Evolutionary conservation across 2,113 vertebrate species (phyloP), one percentile per base, ranked within the genome.

Genomic region (Rhabdomys dilectus): DNA sequence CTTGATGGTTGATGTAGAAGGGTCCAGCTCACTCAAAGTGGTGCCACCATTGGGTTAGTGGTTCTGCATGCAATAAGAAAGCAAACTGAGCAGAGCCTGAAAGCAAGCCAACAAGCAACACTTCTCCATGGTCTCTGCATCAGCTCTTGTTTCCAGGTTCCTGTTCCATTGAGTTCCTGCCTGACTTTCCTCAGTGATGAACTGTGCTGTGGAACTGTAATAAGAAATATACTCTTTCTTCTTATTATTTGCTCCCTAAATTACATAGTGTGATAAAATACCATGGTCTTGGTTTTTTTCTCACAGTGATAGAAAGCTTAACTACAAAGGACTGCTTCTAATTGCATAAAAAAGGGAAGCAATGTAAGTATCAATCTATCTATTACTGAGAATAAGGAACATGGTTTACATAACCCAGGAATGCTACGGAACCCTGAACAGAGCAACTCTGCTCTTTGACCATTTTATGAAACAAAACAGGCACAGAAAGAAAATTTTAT

Each of bases 11-110:
- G 80, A 39, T 15, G 11, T 12, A 15, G 21, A 34, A 39, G 36
- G 1, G 11, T 60, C 12, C 7, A 60, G 22, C 22, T 60, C n/a
- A 82, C 22, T 60, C n/a, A 26, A 26, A 7, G 3, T 26, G 22
- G 56, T 82, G 24, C 22, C 17, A 60, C 7, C 3, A 0, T 12
- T 42, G 24, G n/a, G 5, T 4, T 60, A 7, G 21, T 82, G 19
- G 80, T 60, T 82, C 36, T 16, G 36, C 6, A 39, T 39, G 80
- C 56, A 26, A 29, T 16, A 29, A 82, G 36, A 60, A 60, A 60
- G 11, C 22, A 26, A 39, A 11, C n/a, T 82, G 22, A 42, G 80
- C 12, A 60, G 12, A 34, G 10, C 3, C 15, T 26, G 12, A 60
- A 80, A 53, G 8, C 31, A 80, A 53, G 48, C 0, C 31, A 36